Evolutionary conservation across 2,888 invertebrate species (phyloP).

Genomic region (Myopa tessellatipennis): DNA sequence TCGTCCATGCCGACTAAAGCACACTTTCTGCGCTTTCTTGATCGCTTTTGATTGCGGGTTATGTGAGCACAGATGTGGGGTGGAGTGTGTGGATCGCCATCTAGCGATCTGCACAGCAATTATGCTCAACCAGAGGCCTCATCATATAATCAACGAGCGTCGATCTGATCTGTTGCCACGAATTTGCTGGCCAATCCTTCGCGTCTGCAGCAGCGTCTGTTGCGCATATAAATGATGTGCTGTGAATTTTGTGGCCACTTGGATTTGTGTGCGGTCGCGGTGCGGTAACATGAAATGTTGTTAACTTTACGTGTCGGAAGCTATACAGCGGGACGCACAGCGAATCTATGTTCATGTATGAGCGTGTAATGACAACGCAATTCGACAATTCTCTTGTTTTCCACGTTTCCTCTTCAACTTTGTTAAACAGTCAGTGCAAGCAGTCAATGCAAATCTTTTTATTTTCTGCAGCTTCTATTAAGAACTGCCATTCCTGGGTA

Average conservation of each 20-base stretch:
- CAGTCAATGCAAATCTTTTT: not conserved
- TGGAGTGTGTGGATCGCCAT: slow-evolving; percentile 24
- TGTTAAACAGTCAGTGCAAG: no score
- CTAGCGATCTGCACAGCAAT: slow-evolving; percentile 37
- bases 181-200: not conserved
- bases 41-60: slow-evolving; percentile 7
- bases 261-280: not conserved
- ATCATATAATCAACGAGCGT: slow-evolving; percentile 18
- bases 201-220: not conserved
- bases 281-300: slow-evolving; percentile 31
- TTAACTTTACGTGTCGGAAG: slow-evolving; percentile 23
- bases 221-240: slow-evolving; percentile 26
- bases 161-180: slow-evolving; percentile 18
- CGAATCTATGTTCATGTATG: not conserved
- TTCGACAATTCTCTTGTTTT: no score
- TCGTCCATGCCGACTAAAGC: no score
- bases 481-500: not conserved
- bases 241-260: slow-evolving; percentile 25
- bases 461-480: not conserved
- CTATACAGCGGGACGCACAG: not conserved
- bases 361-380: no score
- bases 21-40: not conserved
- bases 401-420: no score
- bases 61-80: slow-evolving; percentile 1
- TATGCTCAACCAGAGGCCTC: slow-evolving; percentile 32